Conservation (phyloP, 2,113 vertebrate genomes). For the Ictidomys tridecemlineatus region DNA sequence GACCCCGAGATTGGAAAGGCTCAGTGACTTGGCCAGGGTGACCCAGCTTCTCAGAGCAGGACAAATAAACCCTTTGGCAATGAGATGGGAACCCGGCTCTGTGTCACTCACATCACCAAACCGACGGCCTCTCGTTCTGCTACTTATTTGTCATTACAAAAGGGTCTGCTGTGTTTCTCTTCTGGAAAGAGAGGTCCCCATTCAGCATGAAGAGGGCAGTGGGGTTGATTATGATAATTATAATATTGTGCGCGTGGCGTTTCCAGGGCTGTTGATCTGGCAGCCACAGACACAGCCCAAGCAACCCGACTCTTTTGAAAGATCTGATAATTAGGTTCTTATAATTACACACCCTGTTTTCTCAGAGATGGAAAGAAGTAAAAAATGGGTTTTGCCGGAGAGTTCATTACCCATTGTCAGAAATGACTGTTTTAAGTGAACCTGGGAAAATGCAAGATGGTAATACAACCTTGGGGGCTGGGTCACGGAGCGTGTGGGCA, state of each 20-base stretch:
- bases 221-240: conserved; percentile 76
- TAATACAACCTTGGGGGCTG: background rate
- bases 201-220: conserved; percentile 61
- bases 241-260: conserved; percentile 22
- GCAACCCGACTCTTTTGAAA: conserved; percentile 62
- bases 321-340: conserved; percentile 72
- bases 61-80: too few species aligned
- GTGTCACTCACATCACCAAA: background rate
- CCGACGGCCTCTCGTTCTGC: background rate
- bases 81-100: background rate
- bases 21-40: background rate
- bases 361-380: conserved; percentile 5
- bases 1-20: background rate
- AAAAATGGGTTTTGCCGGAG: conserved; percentile 62
- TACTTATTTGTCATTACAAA: conserved; percentile 8
- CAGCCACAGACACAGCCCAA: conserved; percentile 72
- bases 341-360: conserved; percentile 71
- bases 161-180: conserved; percentile 78
- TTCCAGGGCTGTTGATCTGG: conserved; percentile 68
- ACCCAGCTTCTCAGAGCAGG: background rate
- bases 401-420: conserved; percentile 71
- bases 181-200: conserved; percentile 64
- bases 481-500: rapidly evolving
- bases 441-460: background rate
- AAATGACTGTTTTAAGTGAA: conserved; percentile 54